Evolutionary conservation across 2,113 vertebrate species (phyloP).

Genomic region (Lepus americanus): DNA sequence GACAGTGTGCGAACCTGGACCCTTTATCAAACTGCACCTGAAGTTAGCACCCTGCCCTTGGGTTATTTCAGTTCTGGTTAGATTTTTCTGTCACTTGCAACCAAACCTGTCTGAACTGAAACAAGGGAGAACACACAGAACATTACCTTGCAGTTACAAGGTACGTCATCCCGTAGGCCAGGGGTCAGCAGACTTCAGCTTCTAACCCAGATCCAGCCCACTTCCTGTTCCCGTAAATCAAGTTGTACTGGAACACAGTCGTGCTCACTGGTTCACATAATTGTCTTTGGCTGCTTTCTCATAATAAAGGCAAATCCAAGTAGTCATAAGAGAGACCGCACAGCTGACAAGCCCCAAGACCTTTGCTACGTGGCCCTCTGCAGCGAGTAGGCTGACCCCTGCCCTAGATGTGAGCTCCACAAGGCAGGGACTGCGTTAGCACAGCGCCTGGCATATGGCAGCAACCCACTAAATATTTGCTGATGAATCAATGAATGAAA

Average conservation of each 20-base stretch:
- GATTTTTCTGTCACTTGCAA: conserved; percentile 24
- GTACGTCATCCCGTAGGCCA: not conserved
- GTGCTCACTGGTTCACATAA: not conserved
- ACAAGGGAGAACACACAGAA: not conserved
- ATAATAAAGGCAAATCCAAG: not conserved
- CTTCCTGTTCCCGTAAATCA: conserved; percentile 26
- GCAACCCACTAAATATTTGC: conserved; percentile 26
- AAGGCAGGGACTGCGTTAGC: not conserved
- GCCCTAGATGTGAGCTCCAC: not conserved
- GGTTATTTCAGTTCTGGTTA: not conserved
- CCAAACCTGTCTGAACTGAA: not conserved
- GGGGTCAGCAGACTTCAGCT: not conserved
- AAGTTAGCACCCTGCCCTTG: not conserved
- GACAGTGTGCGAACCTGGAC: not conserved
- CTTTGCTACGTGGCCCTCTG: not conserved
- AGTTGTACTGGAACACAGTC: not conserved
- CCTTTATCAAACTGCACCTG: not conserved
- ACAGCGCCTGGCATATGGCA: not conserved
- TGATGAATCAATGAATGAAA: conserved; percentile 1
- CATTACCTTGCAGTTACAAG: not conserved
- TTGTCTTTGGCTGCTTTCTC: not conserved
- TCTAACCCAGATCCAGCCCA: not conserved
- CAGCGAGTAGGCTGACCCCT: not conserved
- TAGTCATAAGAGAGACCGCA: not conserved
- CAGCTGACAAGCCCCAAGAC: not conserved